Evolutionary conservation across 2,797 vertebrate species (phyloP).

Genomic region (Coregonus sp.): DNA sequence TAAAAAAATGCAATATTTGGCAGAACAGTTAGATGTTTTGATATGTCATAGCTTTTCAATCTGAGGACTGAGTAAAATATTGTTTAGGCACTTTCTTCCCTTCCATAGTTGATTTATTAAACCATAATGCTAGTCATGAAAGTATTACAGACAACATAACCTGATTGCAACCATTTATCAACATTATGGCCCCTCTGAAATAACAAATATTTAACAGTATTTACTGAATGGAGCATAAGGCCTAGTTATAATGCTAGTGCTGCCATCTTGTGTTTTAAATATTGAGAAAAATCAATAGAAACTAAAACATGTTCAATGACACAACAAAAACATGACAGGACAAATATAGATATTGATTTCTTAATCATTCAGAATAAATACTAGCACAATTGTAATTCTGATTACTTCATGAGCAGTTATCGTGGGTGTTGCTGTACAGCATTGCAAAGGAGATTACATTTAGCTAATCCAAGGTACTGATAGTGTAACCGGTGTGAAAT

Average conservation of each 20-base stretch:
- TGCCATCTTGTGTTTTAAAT: conserved; percentile 49
- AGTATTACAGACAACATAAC: neutral
- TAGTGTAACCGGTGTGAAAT: too few relatives aligned
- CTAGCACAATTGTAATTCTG: neutral
- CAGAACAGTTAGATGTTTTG: neutral
- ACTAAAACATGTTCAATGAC: neutral
- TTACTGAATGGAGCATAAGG: neutral
- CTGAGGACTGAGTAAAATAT: too few relatives aligned
- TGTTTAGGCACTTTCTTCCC: neutral
- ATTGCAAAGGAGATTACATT: neutral
- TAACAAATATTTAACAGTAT: neutral
- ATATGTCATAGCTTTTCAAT: too few relatives aligned
- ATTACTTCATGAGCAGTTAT: neutral
- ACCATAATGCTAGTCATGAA: conserved; percentile 4
- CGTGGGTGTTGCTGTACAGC: too few relatives aligned
- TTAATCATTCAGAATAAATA: neutral
- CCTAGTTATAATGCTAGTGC: conserved; percentile 19
- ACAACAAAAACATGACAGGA: neutral
- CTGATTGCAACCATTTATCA: neutral
- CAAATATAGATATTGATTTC: neutral
- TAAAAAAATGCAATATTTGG: neutral
- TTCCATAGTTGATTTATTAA: neutral
- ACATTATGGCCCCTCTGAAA: neutral
- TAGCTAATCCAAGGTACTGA: neutral
- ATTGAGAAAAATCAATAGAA: neutral